A percentile compares a stretch with the other conserved stretches of the same genome.
These are phyloP conservation scores for Lapara coniferarum DNA, from an alignment of 2,888 invertebrate species.

Conservation along the genomic window DNA sequence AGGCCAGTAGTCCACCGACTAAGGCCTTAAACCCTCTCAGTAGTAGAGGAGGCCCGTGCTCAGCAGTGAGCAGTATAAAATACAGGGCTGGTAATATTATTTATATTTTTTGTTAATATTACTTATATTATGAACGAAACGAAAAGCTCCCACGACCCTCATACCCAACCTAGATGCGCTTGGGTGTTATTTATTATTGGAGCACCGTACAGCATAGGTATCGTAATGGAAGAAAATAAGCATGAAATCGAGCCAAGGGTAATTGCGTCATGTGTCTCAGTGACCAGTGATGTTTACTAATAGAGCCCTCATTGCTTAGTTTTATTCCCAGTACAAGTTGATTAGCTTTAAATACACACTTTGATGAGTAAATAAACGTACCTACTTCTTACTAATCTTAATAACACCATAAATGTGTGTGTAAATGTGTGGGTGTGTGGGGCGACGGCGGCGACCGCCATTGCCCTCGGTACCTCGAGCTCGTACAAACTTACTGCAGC, in stretches of 20 bases:
- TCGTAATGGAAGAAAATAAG: conserved; percentile 1
- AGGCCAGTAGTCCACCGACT: too few species aligned
- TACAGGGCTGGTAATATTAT: too few species aligned
- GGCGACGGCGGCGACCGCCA: too few species aligned
- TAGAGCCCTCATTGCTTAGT: conserved; percentile 11
- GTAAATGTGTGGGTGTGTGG: too few species aligned
- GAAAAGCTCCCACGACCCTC: not conserved
- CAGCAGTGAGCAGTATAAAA: too few species aligned
- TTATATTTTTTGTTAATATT: too few species aligned
- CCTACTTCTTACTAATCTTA: not conserved
- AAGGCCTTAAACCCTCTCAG: too few species aligned
- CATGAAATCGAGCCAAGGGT: conserved; percentile 16
- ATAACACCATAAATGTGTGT: too few species aligned
- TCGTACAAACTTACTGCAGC: too few species aligned
- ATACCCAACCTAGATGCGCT: not conserved
- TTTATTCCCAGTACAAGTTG: not conserved
- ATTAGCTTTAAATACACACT: not conserved
- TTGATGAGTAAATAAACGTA: not conserved
- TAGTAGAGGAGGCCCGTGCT: too few species aligned
- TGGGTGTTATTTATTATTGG: not conserved
- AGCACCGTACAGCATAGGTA: not conserved
- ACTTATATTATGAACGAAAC: too few species aligned
- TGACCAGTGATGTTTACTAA: conserved; percentile 6
- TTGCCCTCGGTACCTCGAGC: too few species aligned
- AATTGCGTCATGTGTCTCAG: conserved; percentile 5